Evolutionary conservation across 2,888 invertebrate species (phyloP).

Genomic region (Polydrusus tereticollis): DNA sequence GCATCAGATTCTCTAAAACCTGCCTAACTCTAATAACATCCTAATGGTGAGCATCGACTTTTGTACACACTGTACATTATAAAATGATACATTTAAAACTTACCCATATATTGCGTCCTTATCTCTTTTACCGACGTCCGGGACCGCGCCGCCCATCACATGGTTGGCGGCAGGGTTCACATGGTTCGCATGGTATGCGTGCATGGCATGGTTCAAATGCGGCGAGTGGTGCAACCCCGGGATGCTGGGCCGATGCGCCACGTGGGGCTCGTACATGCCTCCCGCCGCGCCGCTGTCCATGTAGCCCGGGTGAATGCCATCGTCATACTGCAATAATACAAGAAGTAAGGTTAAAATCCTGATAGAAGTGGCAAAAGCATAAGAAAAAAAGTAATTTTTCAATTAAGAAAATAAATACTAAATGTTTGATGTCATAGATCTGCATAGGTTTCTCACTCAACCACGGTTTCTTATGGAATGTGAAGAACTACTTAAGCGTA

Average conservation of each 20-base stretch:
- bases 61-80: too few relatives aligned
- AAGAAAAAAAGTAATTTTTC: too few relatives aligned
- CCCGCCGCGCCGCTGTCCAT: conserved; percentile 79
- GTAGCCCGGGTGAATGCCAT: conserved; percentile 92
- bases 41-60: too few relatives aligned
- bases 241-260: conserved; percentile 74
- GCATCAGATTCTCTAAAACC: too few relatives aligned
- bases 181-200: conserved; percentile 82
- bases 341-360: background rate
- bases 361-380: too few relatives aligned
- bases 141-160: conserved; percentile 80
- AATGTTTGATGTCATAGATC: too few relatives aligned
- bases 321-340: conserved; percentile 84
- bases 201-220: conserved; percentile 85
- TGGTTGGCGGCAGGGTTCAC: conserved; percentile 81
- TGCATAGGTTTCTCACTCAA: too few relatives aligned
- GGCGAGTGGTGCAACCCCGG: conserved; percentile 83
- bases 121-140: conserved; percentile 96
- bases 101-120: conserved; percentile 99
- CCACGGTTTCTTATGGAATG: too few relatives aligned
- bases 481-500: too few relatives aligned
- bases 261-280: conserved; percentile 84
- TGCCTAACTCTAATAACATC: too few relatives aligned
- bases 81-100: too few relatives aligned
- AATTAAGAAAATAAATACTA: too few relatives aligned